Conservation (phyloP, 1,140 invertebrate species). For the Leptopilina boulardi region DNA sequence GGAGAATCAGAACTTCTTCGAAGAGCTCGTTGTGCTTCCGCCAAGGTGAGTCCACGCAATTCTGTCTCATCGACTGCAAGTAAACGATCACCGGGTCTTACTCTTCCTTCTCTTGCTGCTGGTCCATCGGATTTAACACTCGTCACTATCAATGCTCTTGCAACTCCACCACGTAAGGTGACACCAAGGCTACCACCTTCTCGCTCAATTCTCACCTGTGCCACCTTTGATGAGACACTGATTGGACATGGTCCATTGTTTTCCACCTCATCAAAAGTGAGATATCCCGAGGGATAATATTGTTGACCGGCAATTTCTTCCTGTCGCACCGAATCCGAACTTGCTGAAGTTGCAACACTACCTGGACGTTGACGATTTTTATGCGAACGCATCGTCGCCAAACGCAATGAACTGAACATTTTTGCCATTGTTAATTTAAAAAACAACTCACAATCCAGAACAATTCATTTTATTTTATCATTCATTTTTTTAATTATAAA, state of each 20-base stretch:
- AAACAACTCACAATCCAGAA: not conserved
- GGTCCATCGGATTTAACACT: slow-evolving; percentile 92
- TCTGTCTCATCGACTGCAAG: slow-evolving; percentile 90
- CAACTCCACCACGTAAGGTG: slow-evolving; percentile 88
- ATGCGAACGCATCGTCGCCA: slow-evolving; percentile 72
- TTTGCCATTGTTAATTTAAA: slow-evolving; percentile 52
- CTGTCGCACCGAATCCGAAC: slow-evolving; percentile 61
- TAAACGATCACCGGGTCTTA: slow-evolving; percentile 93
- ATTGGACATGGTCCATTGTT: slow-evolving; percentile 80
- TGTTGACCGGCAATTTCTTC: slow-evolving; percentile 52
- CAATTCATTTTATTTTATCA: slow-evolving; percentile 1
- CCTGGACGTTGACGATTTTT: slow-evolving; percentile 71
- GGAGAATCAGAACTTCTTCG: slow-evolving; percentile 78
- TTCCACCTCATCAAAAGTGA: slow-evolving; percentile 47
- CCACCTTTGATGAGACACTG: slow-evolving; percentile 84
- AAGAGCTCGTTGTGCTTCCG: slow-evolving; percentile 85
- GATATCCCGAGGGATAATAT: slow-evolving; percentile 44
- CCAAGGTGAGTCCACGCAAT: slow-evolving; percentile 75
- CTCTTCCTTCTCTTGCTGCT: slow-evolving; percentile 82
- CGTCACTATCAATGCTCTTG: slow-evolving; percentile 89
- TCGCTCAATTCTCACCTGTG: slow-evolving; percentile 86
- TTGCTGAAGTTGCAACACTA: slow-evolving; percentile 72
- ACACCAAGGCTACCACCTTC: slow-evolving; percentile 92
- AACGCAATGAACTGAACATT: slow-evolving; percentile 73
- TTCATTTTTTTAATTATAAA: too few relatives aligned